Evolutionary conservation across 2,888 invertebrate species (phyloP), one percentile per base, ranked within the genome.

Genomic region (Scaptomyza flava): DNA sequence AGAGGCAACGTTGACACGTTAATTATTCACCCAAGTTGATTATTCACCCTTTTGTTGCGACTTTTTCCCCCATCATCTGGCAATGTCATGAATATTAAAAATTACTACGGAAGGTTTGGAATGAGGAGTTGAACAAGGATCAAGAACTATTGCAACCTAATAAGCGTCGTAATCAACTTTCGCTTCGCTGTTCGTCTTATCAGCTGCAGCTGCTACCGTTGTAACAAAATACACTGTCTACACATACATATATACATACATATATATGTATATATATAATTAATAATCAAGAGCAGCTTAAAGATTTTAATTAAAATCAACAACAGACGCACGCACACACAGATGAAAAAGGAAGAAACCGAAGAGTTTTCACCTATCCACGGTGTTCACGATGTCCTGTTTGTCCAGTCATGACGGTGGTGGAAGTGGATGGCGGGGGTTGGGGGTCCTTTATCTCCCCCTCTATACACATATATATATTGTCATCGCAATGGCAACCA

Each of bases 211-310:
- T 33, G 59, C 33, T 27, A 33, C 54, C 56, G 60, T 56, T 76
- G 72, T 73, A 68, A 54, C 11, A 11, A 11, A n/a, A 20, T 34
- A 34, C 8, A 12, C 27, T 27, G 27, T 33, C 33, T 12, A 14
- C 2, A 17, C 20, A 34, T 17, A 12, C 8, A n/a, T 34, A 20
- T n/a, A 17, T 17, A 17, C 1, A 17, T 17, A n/a, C 20, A 20
- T n/a, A 17, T 17, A 17, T 17, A 17, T 17, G 17, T 17, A 17
- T 17, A 20, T 50, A 20, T 75, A 74, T 77, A 84, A 86, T 86
- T 86, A 78, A 86, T 86, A 86, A 82, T 83, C 69, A 80, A 68
- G 64, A 58, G 69, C 64, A 76, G 82, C 79, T 86, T 75, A 78
- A 67, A 43, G 68, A 75, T 77, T 80, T 81, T 81, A 83, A 81